Evolutionary conservation across 2,797 vertebrate species (phyloP).

Genomic region (Moxostoma hubbsi): DNA sequence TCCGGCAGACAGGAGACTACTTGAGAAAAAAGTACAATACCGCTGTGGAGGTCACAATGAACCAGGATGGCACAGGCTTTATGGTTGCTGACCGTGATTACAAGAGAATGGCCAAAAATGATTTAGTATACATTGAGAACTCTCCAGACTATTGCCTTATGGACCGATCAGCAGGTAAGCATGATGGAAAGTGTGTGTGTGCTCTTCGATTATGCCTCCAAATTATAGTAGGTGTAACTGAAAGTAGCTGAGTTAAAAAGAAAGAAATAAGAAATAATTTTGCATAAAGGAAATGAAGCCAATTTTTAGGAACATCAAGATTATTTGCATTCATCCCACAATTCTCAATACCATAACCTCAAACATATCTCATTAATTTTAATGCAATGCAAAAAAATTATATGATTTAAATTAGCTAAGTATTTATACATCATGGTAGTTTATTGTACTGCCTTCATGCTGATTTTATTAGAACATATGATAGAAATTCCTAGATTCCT

Average conservation of each 20-base stretch:
- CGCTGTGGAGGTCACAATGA: slow-evolving; percentile 95
- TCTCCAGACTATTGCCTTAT: slow-evolving; percentile 95
- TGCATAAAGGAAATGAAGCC: neutral
- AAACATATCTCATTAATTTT: neutral
- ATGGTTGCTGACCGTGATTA: slow-evolving; percentile 90
- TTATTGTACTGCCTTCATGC: neutral
- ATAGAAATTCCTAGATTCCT: too few species aligned
- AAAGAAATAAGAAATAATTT: neutral
- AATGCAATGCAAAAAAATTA: neutral
- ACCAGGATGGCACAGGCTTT: slow-evolving; percentile 94
- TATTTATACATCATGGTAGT: neutral
- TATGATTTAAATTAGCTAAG: too few species aligned
- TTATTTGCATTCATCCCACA: too few species aligned
- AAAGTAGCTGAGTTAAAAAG: neutral
- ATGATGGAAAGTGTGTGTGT: neutral
- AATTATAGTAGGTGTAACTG: neutral
- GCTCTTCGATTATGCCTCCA: neutral
- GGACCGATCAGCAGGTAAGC: slow-evolving; percentile 91
- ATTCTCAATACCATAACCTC: too few species aligned
- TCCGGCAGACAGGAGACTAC: slow-evolving; percentile 92
- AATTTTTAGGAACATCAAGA: too few species aligned
- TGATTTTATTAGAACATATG: too few species aligned
- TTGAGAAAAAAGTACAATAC: slow-evolving; percentile 92
- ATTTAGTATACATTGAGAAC: slow-evolving; percentile 96
- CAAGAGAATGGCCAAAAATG: slow-evolving; percentile 89